Conservation (phyloP, 2,888 invertebrate species). For the Coecobrya sp. region DNA sequence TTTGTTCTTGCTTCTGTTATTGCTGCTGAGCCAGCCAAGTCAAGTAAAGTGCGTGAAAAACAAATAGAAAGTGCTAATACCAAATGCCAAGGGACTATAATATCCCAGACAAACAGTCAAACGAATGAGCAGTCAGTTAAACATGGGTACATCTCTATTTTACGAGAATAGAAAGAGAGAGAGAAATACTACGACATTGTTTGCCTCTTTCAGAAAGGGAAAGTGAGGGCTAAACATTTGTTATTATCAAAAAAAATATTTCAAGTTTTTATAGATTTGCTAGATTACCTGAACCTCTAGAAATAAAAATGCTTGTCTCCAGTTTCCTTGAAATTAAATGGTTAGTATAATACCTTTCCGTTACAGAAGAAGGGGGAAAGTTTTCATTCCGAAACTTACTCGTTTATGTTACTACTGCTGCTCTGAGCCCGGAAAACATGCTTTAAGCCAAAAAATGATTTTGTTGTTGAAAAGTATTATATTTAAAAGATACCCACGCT, state of each 20-base stretch:
- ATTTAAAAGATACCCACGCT: neutral
- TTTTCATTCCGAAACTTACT: neutral
- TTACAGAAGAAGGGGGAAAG: neutral
- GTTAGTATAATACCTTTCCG: neutral
- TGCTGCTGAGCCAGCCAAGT: constrained; percentile 40
- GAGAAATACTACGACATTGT: constrained; percentile 23
- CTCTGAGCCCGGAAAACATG: constrained; percentile 1
- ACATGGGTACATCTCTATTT: constrained; percentile 53
- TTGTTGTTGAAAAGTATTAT: neutral
- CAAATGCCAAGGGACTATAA: constrained; percentile 79
- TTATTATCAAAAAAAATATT: neutral
- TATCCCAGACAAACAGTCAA: constrained; percentile 74
- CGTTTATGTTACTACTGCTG: too few relatives aligned
- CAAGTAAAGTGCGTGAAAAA: constrained; percentile 76
- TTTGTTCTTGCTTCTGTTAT: neutral
- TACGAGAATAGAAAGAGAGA: neutral
- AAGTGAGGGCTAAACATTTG: neutral
- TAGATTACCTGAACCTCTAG: neutral
- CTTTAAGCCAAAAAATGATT: constrained; percentile 5
- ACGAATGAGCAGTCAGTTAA: constrained; percentile 61
- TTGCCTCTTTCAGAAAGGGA: constrained; percentile 5
- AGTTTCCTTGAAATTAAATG: neutral
- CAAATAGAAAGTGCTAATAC: constrained; percentile 75
- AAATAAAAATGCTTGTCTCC: neutral
- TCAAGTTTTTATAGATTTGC: neutral